A percentile compares a stretch with the other conserved stretches of the same genome.
Evolutionary conservation across 1,140 invertebrate genomes (phyloP).

Genomic region (Anastatus disparis): DNA sequence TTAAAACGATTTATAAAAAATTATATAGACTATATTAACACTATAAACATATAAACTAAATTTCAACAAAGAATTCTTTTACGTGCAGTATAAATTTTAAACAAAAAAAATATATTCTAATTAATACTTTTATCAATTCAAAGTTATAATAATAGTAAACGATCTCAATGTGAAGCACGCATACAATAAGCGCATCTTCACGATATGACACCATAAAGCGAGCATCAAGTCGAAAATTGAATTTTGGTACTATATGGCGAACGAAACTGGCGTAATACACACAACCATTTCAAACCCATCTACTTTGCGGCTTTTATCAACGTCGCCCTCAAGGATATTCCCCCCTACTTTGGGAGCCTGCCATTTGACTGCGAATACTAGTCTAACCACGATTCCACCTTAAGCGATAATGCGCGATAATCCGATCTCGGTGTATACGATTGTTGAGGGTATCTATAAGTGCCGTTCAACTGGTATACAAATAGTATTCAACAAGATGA

Average conservation of each 20-base stretch:
- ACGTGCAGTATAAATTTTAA: too few species aligned
- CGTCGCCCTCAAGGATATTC: not conserved
- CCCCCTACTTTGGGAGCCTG: too few species aligned
- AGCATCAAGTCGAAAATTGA: slow-evolving; percentile 32
- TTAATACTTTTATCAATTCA: too few species aligned
- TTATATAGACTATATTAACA: too few species aligned
- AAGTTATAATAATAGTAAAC: too few species aligned
- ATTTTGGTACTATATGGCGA: not conserved
- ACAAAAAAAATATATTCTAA: too few species aligned
- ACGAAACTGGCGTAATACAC: too few species aligned
- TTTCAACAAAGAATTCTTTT: too few species aligned
- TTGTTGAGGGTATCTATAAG: not conserved
- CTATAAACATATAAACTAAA: too few species aligned
- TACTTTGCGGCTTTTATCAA: not conserved
- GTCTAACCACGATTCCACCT: too few species aligned
- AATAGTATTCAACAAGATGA: not conserved
- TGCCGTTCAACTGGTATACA: not conserved
- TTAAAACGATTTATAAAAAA: too few species aligned
- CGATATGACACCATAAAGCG: slow-evolving; percentile 7
- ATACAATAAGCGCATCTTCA: not conserved
- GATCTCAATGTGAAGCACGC: slow-evolving; percentile 42
- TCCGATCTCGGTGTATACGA: slow-evolving; percentile 1
- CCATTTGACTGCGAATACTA: slow-evolving; percentile 5
- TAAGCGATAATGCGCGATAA: slow-evolving; percentile 32
- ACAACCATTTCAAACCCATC: too few species aligned